Base-by-base conservation (phyloP, 1,140 invertebrate species). In the Bombus soroeensis region DNA sequence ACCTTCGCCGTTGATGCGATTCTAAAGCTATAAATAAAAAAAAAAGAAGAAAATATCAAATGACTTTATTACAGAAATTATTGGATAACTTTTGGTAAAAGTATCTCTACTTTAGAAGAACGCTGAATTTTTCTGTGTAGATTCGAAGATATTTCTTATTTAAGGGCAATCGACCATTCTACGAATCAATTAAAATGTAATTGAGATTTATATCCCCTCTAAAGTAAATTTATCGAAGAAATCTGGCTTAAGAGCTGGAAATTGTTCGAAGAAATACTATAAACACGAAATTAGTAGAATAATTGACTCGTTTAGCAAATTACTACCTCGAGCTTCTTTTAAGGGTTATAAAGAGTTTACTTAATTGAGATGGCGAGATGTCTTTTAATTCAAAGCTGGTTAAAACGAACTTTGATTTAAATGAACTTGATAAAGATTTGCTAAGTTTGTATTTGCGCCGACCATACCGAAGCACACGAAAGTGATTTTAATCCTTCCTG, bases 301-400 rank as follows among this genome's bases (percentile, higher is more conserved):
- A 34, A 76, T 37, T 76, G 32, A 57, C 37, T 74, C 5, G 41
- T 47, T 59, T 8, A 37, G 47, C 22, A 12, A 47, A 75, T 53
- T 75, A 75, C 32, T 75, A 57, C 13, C 22, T 12, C 22, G 22
- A 37, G 32, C 10, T 57, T 75, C 43, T 75, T 72, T n/a, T n/a
- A 53, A 57, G 25, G 34, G 32, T 76, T 37, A 3, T 34, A 37
- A 57, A 28, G 74, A 25, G 34, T 59, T 59, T 75, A 34, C 12
- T 75, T 75, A 75, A 75, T 75, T 75, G 32, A 75, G 73, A 47
- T 53, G 57, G 47, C 12, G 47, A 34, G 34, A 28, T 59, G 47
- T 76, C 47, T 37, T 10, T 76, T 76, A 59, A 57, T 76, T 76
- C 18, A 28, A 32, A 37, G n/a, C 43, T 28, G 22, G 25, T 76